phyloP scores from a whole-genome alignment of 92 coral and sea anemone genomes.

The Actinernus sp. region DNA sequence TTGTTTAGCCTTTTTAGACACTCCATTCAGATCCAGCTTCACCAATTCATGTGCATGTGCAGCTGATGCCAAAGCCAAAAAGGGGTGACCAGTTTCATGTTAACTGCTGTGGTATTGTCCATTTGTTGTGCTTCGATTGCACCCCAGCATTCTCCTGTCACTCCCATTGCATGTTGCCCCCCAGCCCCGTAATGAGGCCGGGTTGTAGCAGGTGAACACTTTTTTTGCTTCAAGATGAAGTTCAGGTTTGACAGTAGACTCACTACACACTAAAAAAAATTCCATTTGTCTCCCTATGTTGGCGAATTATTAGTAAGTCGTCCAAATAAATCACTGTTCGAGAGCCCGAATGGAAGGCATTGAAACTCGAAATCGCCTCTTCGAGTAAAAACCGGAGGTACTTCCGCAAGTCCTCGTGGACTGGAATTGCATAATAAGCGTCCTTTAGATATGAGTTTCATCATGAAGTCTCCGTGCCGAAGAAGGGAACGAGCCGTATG shows the following conservation, averaged over 20 bases:
- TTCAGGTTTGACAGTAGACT: background rate
- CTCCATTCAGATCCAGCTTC: conserved; percentile 35
- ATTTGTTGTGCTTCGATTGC: background rate
- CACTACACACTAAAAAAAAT: background rate
- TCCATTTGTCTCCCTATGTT: background rate
- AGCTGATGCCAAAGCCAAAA: conserved; percentile 39
- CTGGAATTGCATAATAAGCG: conserved; percentile 24
- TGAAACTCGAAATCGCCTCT: conserved; percentile 5
- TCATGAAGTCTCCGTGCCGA: conserved; percentile 44
- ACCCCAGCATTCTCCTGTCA: background rate
- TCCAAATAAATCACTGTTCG: background rate
- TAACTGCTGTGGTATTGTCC: background rate
- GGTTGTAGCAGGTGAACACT: no score
- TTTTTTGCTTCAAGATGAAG: no score
- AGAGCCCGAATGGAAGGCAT: background rate
- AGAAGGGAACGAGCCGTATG: conserved; percentile 38
- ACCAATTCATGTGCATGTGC: conserved; percentile 42
- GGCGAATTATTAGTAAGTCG: background rate
- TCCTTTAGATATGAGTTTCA: no score
- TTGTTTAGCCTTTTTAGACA: conserved; percentile 13
- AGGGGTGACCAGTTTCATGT: no score
- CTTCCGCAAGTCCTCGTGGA: conserved; percentile 24
- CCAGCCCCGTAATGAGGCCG: background rate
- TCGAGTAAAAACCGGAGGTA: conserved; percentile 45
- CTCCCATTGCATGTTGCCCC: background rate